Conservation (phyloP, 2,797 vertebrate genomes). For the Poeciliopsis paucimaculata region DNA sequence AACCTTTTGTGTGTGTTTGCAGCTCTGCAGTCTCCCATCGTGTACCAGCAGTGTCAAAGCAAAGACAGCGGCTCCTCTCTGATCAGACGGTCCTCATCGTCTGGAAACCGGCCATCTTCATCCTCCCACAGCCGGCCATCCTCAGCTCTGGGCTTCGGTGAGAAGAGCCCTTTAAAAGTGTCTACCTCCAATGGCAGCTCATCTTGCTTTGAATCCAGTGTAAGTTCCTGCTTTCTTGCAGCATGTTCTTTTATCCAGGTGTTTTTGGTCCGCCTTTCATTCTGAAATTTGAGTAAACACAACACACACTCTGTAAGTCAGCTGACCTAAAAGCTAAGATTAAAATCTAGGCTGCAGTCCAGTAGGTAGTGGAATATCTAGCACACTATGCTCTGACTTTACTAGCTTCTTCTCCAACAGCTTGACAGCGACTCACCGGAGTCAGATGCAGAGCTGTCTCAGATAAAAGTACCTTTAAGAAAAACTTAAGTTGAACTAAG, state of each 20-base stretch:
- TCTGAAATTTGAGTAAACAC: background rate
- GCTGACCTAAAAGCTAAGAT: conserved; percentile 15
- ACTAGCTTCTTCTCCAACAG: background rate
- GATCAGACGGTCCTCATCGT: conserved; percentile 84
- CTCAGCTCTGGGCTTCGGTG: conserved; percentile 48
- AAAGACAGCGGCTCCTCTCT: conserved; percentile 79
- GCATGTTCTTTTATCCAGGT: background rate
- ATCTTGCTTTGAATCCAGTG: conserved; percentile 88
- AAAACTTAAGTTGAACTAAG: background rate
- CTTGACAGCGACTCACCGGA: background rate
- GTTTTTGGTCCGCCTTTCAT: background rate
- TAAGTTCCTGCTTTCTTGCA: conserved; percentile 62
- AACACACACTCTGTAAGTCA: background rate
- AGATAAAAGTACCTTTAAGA: background rate
- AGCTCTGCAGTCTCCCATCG: conserved; percentile 97
- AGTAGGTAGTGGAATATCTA: background rate
- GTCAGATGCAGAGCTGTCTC: background rate
- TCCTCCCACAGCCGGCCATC: conserved; percentile 85
- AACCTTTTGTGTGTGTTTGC: conserved; percentile 9
- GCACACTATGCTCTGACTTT: background rate
- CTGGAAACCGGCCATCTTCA: conserved; percentile 80
- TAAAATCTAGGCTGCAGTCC: conserved; percentile 55
- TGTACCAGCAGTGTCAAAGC: conserved; percentile 91
- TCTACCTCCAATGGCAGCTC: conserved; percentile 93
- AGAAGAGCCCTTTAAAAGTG: conserved; percentile 82